Evolutionary conservation across 1,140 invertebrate species (phyloP), one percentile per base, ranked within the genome.

Genomic region (Daktulosphaira vitifoliae): DNA sequence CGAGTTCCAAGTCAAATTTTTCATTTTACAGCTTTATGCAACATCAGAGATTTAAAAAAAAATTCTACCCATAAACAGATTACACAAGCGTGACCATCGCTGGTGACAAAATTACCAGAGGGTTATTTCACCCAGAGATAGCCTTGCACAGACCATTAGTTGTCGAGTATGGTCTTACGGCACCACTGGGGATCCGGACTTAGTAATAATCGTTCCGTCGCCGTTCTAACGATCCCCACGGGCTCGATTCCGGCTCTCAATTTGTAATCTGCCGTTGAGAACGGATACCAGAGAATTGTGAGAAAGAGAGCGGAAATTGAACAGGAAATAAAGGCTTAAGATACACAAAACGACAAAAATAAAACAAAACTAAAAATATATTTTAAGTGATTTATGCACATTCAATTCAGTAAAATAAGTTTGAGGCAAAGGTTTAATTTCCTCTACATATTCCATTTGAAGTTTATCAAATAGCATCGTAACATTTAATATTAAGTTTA

Each of bases 121-220:
- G 38, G 39, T 59, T 44, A 44, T 59, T 38, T 59, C 54, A 46
- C 39, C 54, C 54, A 59, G 39, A 59, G 54, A 39, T 59, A 59
- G 42, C 39, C 54, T 25, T 39, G 37, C 37, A 16, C 37, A 20
- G 26, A 25, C 54, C 54, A 46, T 59, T 59, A 59, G 42, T 59
- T 59, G 44, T 39, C 54, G 42, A 23, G 53, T 8, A 20, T 15
- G 37, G 7, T 29, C 54, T 59, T 59, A 46, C 54, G 39, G 54
- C 25, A 46, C 54, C 54, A 23, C 25, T 39, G 54, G 54, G 54
- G 39, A 56, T 56, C 53, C 22, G 33, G 4, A 11, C 53, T 13
- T 29, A 38, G 53, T 59, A 59, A 59, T 59, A 59, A 59, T 59
- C 54, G 54, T 59, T 59, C 54, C 39, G 39, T 20, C 54, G 54